phyloP scores from a whole-genome alignment of 2,113 vertebrate genomes.

The Nothocercus julius region DNA sequence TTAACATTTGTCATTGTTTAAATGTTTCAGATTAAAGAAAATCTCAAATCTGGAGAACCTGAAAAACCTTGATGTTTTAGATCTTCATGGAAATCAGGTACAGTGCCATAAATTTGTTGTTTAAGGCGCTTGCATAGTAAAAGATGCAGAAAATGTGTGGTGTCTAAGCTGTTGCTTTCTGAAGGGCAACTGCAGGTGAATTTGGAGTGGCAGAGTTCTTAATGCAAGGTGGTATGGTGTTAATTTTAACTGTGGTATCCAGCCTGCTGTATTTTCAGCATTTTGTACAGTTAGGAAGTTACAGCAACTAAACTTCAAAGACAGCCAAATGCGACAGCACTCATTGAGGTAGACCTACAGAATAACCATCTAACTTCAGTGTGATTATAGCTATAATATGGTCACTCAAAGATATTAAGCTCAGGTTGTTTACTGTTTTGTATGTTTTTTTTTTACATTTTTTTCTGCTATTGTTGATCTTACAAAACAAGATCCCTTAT shows the following conservation, averaged over 20 bases:
- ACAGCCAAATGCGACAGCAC: neutral
- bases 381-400: neutral
- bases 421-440: neutral
- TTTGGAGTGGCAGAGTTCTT: neutral
- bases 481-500: neutral
- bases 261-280: neutral
- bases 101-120: neutral
- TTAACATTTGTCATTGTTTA: neutral
- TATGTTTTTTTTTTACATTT: neutral
- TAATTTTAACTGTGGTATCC: neutral
- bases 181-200: neutral
- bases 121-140: neutral
- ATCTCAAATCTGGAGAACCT: slow-evolving; percentile 88
- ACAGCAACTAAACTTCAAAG: neutral
- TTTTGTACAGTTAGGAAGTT: neutral
- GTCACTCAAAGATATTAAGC: neutral
- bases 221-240: neutral
- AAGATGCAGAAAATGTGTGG: neutral
- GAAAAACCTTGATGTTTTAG: slow-evolving; percentile 89
- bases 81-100: slow-evolving; percentile 97
- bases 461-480: neutral
- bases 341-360: neutral
- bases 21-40: slow-evolving; percentile 86
- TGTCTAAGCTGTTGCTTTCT: neutral
- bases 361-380: neutral